phyloP scores from a whole-genome alignment of 2,113 vertebrate genomes.

The Pithys albifrons region DNA sequence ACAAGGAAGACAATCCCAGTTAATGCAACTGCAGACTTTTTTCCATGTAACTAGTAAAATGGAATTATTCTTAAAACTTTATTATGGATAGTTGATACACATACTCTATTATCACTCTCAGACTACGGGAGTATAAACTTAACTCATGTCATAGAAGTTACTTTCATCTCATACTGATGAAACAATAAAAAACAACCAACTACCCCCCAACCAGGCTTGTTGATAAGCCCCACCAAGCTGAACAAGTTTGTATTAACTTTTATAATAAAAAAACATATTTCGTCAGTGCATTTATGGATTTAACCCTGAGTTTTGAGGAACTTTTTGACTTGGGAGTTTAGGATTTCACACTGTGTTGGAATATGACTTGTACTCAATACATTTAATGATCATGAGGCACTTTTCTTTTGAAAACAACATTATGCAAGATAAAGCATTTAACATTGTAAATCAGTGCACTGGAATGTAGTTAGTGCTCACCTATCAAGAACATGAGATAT shows the following conservation, averaged over 20 bases:
- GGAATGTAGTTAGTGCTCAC: neutral
- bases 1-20: neutral
- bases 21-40: neutral
- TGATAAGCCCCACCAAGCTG: neutral
- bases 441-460: neutral
- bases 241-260: neutral
- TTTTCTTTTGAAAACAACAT: neutral
- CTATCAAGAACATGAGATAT: neutral
- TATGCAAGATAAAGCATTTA: neutral
- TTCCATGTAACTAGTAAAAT: neutral
- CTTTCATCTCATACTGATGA: neutral
- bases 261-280: rapidly evolving
- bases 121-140: neutral
- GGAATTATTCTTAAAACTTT: neutral
- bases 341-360: neutral
- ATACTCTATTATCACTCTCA: neutral
- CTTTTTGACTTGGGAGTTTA: neutral
- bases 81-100: neutral
- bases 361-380: neutral
- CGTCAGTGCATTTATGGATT: neutral
- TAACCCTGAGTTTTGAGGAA: neutral
- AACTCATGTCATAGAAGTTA: neutral
- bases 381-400: neutral
- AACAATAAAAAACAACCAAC: neutral
- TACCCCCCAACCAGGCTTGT: neutral